Evolutionary conservation across 2,797 vertebrate species (phyloP), one percentile per base, ranked within the genome.

Genomic region (Tarsius wallacei): DNA sequence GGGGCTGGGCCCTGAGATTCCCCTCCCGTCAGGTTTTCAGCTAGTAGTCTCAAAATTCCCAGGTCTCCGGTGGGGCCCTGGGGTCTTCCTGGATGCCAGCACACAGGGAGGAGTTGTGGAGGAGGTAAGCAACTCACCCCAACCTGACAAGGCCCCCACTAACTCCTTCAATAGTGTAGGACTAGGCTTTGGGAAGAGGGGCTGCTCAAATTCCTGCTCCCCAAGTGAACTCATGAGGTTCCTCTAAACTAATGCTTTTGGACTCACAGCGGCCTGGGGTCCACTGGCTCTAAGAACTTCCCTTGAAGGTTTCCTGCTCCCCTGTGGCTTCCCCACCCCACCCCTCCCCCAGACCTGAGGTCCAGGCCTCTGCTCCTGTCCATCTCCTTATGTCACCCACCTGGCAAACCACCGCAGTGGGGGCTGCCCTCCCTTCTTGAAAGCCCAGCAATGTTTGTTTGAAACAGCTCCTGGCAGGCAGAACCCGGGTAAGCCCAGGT

Each of bases 101-200:
- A 70, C 51, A 21, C 53, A 17, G 22, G 42, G 66, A 87, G 21
- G 66, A 81, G 36, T 26, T 91, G 33, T 31, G 59, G 57, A 80
- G 24, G 14, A 88, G 47, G 33, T 42, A 68, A 84, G 84, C 97
- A 97, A 98, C 64, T 97, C 96, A 97, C 59, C 73, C 84, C 68
- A 87, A 85, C 28, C n/a, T 64, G 5, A 55, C 47, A 1, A 2
- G 55, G 70, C 82, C 81, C 81, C 93, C 36, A 68, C 84, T 94
- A 80, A 96, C 90, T 90, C 87, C 80, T 98, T 97, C 96, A 33
- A 89, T 96, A 82, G 95, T 85, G 86, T 96, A 97, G 98, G 77
- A 24, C 7, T 7, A 31, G 73, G 59, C 42, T 93, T 96, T 96
- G 74, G 5, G 19, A 24, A 5, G 42, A 55, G 92, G 83, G 70